Conservation (phyloP, 2,113 vertebrate genomes). For the Pleuronectes platessa region DNA sequence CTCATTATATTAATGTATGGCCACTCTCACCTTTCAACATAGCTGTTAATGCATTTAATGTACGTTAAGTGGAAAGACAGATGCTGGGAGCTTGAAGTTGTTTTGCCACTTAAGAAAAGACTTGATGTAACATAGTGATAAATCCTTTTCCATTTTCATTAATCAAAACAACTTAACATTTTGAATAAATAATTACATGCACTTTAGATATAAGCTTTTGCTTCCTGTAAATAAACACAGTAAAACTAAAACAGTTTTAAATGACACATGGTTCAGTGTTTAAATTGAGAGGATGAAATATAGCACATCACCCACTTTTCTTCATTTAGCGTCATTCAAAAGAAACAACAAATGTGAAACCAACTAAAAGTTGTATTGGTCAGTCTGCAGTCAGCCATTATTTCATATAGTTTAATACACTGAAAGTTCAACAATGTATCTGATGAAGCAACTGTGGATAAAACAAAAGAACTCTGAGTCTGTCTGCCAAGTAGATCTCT, state of each 20-base stretch:
- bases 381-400: not conserved
- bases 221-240: not conserved
- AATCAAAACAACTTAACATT: not conserved
- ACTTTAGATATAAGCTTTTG: not conserved
- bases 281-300: slow-evolving; percentile 2
- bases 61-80: not conserved
- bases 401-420: not conserved
- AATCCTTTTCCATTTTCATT: not conserved
- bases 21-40: slow-evolving; percentile 1
- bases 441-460: slow-evolving; percentile 1
- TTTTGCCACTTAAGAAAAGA: slow-evolving; percentile 25
- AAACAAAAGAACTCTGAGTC: slow-evolving; percentile 6
- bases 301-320: not conserved
- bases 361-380: not conserved
- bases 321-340: slow-evolving; percentile 6
- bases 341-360: not conserved
- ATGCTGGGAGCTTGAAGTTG: not conserved
- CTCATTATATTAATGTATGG: not conserved
- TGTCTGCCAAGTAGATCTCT: not conserved
- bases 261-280: slow-evolving; percentile 14
- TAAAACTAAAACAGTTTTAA: slow-evolving; percentile 5
- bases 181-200: not conserved
- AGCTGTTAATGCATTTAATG: not conserved
- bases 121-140: not conserved
- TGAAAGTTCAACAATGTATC: not conserved